These are phyloP conservation scores for Physocephala rufipes DNA, from an alignment of 2,888 invertebrate genomes.

Conservation along the genomic window DNA sequence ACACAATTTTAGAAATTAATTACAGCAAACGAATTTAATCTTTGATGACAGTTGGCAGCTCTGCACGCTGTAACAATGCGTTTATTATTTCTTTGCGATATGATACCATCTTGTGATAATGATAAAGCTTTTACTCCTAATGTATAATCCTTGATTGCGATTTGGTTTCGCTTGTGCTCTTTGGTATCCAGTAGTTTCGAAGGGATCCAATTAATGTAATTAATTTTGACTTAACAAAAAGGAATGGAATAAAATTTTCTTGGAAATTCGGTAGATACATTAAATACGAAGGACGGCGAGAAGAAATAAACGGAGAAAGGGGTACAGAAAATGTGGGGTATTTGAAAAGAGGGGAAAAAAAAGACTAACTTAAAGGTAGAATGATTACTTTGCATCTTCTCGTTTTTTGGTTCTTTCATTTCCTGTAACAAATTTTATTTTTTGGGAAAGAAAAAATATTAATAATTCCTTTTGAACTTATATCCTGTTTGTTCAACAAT, in stretches of 20 bases:
- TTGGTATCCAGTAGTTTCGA: not conserved
- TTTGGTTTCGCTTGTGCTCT: not conserved
- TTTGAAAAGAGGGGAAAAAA: not conserved
- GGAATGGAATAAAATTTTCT: too few relatives aligned
- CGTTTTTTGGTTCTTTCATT: not conserved
- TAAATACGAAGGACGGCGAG: too few relatives aligned
- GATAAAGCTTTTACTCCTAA: not conserved
- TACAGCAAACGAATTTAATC: not conserved
- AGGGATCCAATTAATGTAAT: conserved; percentile 7
- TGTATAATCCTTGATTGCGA: not conserved
- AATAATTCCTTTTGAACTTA: not conserved
- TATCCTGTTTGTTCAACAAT: not conserved
- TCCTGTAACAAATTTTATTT: not conserved
- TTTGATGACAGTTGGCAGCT: conserved; percentile 1
- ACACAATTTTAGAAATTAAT: not conserved
- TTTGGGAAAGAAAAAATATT: not conserved
- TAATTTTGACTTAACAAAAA: not conserved
- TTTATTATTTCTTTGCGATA: not conserved
- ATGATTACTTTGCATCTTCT: not conserved
- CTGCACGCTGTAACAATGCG: not conserved
- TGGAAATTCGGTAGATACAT: too few relatives aligned
- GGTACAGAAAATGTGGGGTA: not conserved
- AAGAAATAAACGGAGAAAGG: too few relatives aligned
- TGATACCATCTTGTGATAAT: not conserved
- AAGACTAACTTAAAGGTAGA: not conserved